Conservation (phyloP, 2,113 vertebrate genomes). For the Oxyura jamaicensis region DNA sequence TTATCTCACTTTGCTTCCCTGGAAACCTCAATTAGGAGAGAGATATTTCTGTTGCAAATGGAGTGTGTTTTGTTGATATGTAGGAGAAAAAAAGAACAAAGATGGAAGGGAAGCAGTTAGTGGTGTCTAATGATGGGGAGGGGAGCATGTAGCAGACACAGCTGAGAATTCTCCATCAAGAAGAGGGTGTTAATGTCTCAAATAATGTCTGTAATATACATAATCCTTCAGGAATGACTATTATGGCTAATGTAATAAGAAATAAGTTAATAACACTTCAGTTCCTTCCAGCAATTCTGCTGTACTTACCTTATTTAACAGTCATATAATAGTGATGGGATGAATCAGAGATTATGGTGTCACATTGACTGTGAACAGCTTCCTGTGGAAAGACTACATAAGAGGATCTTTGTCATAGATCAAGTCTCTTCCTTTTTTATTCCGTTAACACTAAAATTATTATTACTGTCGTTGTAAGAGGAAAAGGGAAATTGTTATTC, state of each 20-base stretch:
- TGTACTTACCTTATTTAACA: slow-evolving; percentile 12
- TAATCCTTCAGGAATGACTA: slow-evolving; percentile 15
- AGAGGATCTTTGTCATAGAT: not conserved
- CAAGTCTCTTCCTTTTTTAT: not conserved
- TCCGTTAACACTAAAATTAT: not conserved
- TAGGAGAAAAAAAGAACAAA: not conserved
- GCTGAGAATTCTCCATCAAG: not conserved
- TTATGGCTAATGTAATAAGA: slow-evolving; percentile 33
- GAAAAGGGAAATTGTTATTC: not conserved
- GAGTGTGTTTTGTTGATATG: slow-evolving; percentile 20
- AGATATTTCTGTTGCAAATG: slow-evolving; percentile 34
- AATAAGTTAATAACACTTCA: slow-evolving; percentile 35
- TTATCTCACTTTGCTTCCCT: slow-evolving; percentile 27
- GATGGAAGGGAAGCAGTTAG: not conserved
- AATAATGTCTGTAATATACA: slow-evolving; percentile 11
- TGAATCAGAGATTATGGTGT: slow-evolving; percentile 22
- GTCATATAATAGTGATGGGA: not conserved
- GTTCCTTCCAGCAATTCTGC: slow-evolving; percentile 17
- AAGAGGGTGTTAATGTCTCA: not conserved
- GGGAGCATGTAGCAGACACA: not conserved
- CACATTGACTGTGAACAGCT: not conserved
- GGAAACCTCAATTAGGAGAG: slow-evolving; percentile 23
- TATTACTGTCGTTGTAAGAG: not conserved
- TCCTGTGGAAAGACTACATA: not conserved
- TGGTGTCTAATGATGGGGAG: not conserved